Percentiles rank a stretch among this genome's conserved stretches.
Evolutionary conservation across 2,888 invertebrate genomes (phyloP).

Genomic region (Rhingia campestris): DNA sequence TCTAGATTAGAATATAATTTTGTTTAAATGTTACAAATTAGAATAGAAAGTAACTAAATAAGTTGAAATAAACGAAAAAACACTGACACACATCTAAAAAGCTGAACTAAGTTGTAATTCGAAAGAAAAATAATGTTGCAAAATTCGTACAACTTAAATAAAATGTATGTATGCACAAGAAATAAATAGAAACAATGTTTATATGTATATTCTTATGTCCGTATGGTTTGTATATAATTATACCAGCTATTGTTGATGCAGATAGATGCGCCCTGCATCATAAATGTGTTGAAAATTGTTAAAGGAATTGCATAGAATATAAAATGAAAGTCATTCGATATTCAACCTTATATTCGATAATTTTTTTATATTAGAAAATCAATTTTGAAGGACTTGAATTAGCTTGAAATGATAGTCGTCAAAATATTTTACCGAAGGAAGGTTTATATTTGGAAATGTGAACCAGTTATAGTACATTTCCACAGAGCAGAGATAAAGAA

Average conservation of each 20-base stretch:
- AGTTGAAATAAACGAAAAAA: slow-evolving; percentile 31
- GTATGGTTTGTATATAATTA: neutral
- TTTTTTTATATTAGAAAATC: too few relatives aligned
- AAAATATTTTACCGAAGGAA: too few relatives aligned
- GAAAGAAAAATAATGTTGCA: slow-evolving; percentile 52
- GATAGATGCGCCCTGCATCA: neutral
- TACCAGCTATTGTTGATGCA: neutral
- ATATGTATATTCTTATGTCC: neutral
- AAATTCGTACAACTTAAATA: slow-evolving; percentile 27
- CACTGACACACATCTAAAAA: slow-evolving; percentile 70
- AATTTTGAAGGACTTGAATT: too few relatives aligned
- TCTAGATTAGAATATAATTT: slow-evolving; percentile 52
- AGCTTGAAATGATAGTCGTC: too few relatives aligned
- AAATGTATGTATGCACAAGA: slow-evolving; percentile 16
- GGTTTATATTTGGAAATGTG: too few relatives aligned
- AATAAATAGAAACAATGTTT: slow-evolving; percentile 14
- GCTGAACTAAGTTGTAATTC: slow-evolving; percentile 51
- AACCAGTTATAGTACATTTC: too few relatives aligned
- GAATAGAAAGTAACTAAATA: slow-evolving; percentile 34
- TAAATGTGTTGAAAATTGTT: neutral
- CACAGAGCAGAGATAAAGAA: too few relatives aligned
- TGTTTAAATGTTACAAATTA: slow-evolving; percentile 34
- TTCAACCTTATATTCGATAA: too few relatives aligned
- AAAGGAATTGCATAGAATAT: neutral
- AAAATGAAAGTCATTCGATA: neutral